A percentile compares a stretch with the other conserved stretches of the same genome.
These are phyloP conservation scores for Stenolophus ochropezus DNA, from an alignment of 2,888 invertebrate species.

Conservation along the genomic window DNA sequence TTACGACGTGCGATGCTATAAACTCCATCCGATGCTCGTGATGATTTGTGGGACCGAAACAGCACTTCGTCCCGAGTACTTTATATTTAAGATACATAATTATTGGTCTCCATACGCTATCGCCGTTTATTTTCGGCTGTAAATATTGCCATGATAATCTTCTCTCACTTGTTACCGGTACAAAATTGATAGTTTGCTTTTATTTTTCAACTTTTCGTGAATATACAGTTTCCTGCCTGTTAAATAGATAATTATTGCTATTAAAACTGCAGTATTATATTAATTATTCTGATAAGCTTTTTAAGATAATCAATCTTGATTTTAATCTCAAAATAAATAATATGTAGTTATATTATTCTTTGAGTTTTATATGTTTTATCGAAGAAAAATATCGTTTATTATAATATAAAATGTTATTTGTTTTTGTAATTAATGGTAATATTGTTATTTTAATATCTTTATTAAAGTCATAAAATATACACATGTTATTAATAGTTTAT, in stretches of 20 bases:
- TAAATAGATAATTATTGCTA: constrained; percentile 21
- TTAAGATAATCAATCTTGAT: constrained; percentile 3
- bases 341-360: neutral
- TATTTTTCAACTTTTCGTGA: neutral
- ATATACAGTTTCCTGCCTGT: constrained; percentile 6
- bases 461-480: neutral
- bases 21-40: constrained; percentile 22
- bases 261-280: constrained; percentile 1
- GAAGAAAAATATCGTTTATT: neutral
- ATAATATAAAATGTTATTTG: neutral
- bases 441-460: constrained; percentile 21
- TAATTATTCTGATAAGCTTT: constrained; percentile 22
- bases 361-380: neutral
- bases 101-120: constrained; percentile 41
- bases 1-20: constrained; percentile 58
- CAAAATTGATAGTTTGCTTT: constrained; percentile 33
- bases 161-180: neutral
- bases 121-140: constrained; percentile 53
- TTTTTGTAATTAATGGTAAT: constrained; percentile 21
- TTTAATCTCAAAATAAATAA: constrained; percentile 11
- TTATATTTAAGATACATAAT: constrained; percentile 55
- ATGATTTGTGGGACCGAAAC: constrained; percentile 52
- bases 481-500: neutral
- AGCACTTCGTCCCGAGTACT: constrained; percentile 26
- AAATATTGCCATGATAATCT: constrained; percentile 30